Conservation (phyloP, 2,113 vertebrate species). For the Nycticryphes semicollaris region DNA sequence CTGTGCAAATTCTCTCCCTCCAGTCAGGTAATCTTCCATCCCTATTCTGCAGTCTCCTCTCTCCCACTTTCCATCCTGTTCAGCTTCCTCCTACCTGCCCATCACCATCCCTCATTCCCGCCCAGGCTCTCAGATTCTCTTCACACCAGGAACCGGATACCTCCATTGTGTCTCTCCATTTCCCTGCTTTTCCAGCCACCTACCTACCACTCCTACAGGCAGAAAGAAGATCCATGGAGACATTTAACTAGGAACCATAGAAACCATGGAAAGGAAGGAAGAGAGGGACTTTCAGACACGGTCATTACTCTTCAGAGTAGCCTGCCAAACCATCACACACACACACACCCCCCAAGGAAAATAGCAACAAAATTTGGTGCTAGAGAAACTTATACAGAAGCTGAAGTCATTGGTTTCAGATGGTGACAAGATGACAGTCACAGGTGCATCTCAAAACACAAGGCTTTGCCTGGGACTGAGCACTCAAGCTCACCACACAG, state of each 20-base stretch:
- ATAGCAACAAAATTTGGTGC: neutral
- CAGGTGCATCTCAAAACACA: neutral
- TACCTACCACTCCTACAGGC: neutral
- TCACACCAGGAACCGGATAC: neutral
- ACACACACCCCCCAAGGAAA: neutral
- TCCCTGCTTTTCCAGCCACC: neutral
- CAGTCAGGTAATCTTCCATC: neutral
- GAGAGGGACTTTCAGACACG: neutral
- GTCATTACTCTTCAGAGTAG: neutral
- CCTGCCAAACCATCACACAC: neutral
- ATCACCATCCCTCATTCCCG: neutral
- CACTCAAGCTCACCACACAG: neutral
- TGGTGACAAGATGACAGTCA: neutral
- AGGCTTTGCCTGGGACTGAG: neutral
- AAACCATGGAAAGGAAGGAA: too few species aligned
- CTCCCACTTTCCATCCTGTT: neutral
- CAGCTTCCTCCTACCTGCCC: neutral
- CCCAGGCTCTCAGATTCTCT: neutral
- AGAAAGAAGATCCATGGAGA: neutral
- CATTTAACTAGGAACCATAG: neutral
- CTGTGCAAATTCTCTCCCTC: neutral
- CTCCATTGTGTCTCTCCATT: neutral
- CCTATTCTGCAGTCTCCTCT: neutral
- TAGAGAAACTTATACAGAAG: neutral
- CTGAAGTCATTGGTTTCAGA: neutral